Percentiles rank a stretch among this genome's conserved stretches.
These are phyloP conservation scores for Atherix ibis DNA, from an alignment of 2,888 invertebrate species.

Conservation along the genomic window DNA sequence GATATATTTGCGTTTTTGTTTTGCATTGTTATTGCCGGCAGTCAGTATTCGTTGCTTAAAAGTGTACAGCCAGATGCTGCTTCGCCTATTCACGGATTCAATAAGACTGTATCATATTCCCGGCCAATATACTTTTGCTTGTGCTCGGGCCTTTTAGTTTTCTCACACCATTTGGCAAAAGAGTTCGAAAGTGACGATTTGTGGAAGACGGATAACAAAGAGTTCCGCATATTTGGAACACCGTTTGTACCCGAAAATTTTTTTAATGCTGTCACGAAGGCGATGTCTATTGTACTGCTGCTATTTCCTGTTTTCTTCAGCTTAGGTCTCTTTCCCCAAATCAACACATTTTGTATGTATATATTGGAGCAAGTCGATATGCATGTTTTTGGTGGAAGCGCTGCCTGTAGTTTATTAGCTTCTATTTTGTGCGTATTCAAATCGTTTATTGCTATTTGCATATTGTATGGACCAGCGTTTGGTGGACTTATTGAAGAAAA, in stretches of 20 bases:
- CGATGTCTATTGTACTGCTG: slow-evolving; percentile 63
- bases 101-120: slow-evolving; percentile 84
- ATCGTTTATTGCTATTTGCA: slow-evolving; percentile 60
- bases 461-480: slow-evolving; percentile 76
- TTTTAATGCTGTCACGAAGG: slow-evolving; percentile 51
- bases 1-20: slow-evolving; percentile 89
- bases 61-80: slow-evolving; percentile 98
- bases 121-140: slow-evolving; percentile 87
- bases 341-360: slow-evolving; percentile 93
- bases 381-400: slow-evolving; percentile 80
- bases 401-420: slow-evolving; percentile 67
- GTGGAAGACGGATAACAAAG: slow-evolving; percentile 1
- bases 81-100: slow-evolving; percentile 96
- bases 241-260: slow-evolving; percentile 39
- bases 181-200: slow-evolving; percentile 9
- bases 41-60: slow-evolving; percentile 92
- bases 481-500: slow-evolving; percentile 72
- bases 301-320: slow-evolving; percentile 91
- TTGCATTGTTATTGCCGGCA: slow-evolving; percentile 94
- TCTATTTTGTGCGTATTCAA: slow-evolving; percentile 69
- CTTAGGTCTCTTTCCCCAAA: slow-evolving; percentile 88
- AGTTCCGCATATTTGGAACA: slow-evolving; percentile 21
- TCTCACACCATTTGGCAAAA: slow-evolving; percentile 30
- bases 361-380: slow-evolving; percentile 89
- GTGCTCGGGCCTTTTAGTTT: slow-evolving; percentile 43